phyloP scores from a whole-genome alignment of 2,888 invertebrate genomes.

The Micoletzkya japonica region DNA sequence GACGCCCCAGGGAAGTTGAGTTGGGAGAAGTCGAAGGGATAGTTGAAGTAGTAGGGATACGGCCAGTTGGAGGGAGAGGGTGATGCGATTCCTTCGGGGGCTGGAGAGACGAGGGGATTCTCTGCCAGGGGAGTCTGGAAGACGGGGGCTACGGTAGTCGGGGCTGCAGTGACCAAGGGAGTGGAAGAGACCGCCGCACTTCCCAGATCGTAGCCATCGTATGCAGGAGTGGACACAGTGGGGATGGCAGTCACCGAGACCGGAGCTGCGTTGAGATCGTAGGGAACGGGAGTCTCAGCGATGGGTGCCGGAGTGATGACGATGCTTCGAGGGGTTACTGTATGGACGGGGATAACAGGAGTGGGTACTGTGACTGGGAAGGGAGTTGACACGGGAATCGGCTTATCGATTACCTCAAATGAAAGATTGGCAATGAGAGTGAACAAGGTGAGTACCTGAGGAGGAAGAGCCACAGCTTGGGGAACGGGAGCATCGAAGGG shows the following conservation, averaged over 20 bases:
- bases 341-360: not conserved
- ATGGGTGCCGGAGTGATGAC: not conserved
- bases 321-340: not conserved
- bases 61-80: not conserved
- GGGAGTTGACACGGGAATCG: slow-evolving; percentile 16
- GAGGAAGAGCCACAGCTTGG: slow-evolving; percentile 12
- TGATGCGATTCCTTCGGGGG: not conserved
- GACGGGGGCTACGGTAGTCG: not conserved
- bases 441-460: not conserved
- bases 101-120: slow-evolving; percentile 9
- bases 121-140: not conserved
- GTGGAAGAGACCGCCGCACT: not conserved
- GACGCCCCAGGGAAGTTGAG: not conserved
- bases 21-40: too few relatives aligned
- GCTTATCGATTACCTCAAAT: slow-evolving; percentile 10
- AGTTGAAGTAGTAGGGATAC: too few relatives aligned
- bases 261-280: too few relatives aligned
- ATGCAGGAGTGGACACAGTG: too few relatives aligned
- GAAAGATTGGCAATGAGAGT: not conserved
- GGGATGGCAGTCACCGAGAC: too few relatives aligned
- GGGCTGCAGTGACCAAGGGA: slow-evolving; percentile 1
- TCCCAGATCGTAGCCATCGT: too few relatives aligned
- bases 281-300: not conserved
- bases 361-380: slow-evolving; percentile 3
- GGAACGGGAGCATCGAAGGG: slow-evolving; percentile 22